A percentile compares a stretch with the other conserved stretches of the same genome.
Evolutionary conservation across 35 echinoderm and acorn worm species (phyloP).

Genomic region (Strongylocentrotus purpuratus): DNA sequence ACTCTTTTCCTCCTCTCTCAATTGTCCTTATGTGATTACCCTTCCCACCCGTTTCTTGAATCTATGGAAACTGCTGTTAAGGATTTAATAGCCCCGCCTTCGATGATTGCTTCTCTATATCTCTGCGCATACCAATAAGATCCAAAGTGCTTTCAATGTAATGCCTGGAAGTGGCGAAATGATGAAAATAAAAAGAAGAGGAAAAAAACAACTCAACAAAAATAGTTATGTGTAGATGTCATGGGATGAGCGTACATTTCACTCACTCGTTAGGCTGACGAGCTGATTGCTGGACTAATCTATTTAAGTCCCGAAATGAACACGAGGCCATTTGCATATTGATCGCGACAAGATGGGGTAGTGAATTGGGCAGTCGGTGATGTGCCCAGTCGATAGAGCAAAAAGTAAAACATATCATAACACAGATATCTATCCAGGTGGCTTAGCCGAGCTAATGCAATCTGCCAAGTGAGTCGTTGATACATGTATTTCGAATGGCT

Average conservation of each 20-base stretch:
- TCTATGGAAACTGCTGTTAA: not conserved
- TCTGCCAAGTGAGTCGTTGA: not conserved
- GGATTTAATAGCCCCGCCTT: not conserved
- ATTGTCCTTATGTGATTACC: not conserved
- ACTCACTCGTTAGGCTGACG: not conserved
- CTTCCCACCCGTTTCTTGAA: not conserved
- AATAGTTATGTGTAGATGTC: not conserved
- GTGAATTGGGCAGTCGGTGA: conserved; percentile 6
- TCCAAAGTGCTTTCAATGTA: not conserved
- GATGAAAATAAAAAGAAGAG: not conserved
- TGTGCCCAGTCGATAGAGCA: not conserved
- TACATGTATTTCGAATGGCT: not conserved
- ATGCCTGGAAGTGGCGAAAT: not conserved
- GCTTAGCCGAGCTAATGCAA: not conserved
- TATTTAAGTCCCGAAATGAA: conserved; percentile 10
- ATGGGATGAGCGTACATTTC: conserved; percentile 8
- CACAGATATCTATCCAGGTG: not conserved
- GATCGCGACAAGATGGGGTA: conserved; percentile 20
- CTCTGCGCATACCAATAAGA: not conserved
- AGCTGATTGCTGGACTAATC: conserved; percentile 33
- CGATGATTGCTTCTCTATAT: not conserved
- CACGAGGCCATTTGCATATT: conserved; percentile 39
- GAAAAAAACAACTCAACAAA: not conserved
- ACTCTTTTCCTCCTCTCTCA: not conserved
- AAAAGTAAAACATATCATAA: conserved; percentile 7